Evolutionary conservation across 2,797 vertebrate species (phyloP).

Genomic region (Macrochelys suwanniensis): DNA sequence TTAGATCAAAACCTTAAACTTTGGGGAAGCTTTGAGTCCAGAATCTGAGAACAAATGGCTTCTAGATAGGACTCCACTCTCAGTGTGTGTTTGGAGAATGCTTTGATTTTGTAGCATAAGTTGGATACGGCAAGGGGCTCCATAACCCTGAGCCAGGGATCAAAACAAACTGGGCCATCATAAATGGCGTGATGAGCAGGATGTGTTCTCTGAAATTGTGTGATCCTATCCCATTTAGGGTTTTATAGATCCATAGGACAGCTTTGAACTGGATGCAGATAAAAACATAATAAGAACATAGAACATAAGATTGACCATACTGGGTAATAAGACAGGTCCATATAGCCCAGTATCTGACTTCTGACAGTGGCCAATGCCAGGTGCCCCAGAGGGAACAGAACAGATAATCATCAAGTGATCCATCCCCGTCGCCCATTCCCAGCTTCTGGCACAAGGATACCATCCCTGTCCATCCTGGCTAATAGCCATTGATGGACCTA

Average conservation of each 20-base stretch:
- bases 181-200: background rate
- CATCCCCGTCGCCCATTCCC: no score
- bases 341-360: no score
- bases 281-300: no score
- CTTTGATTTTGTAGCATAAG: background rate
- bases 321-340: no score
- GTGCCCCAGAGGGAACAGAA: no score
- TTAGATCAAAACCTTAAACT: background rate
- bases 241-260: background rate
- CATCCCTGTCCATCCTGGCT: no score
- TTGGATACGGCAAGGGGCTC: background rate
- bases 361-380: no score
- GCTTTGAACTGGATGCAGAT: background rate
- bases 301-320: no score
- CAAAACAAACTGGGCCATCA: background rate
- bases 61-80: background rate
- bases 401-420: no score
- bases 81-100: background rate
- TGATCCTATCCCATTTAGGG: background rate
- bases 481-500: no score
- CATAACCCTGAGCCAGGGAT: background rate
- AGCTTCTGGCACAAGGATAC: no score
- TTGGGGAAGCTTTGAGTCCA: background rate
- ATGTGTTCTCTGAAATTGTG: background rate
- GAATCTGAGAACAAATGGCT: background rate